Conservation (phyloP, 2,888 invertebrate species). For the Dusona sp. region DNA sequence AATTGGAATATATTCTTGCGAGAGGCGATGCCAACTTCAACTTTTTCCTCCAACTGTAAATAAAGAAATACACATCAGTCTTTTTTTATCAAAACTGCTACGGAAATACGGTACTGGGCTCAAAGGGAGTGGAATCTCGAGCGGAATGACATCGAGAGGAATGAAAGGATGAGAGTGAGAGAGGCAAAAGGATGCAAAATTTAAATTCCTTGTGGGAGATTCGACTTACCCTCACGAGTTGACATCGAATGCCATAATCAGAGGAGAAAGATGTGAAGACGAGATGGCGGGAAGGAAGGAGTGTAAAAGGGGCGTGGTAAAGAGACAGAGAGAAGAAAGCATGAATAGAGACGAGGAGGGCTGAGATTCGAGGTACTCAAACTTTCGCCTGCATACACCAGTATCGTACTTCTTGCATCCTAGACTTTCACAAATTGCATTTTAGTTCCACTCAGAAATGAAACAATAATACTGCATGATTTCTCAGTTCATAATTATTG, state of each 20-base stretch:
- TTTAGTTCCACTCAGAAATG: not conserved
- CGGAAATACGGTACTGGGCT: slow-evolving; percentile 45
- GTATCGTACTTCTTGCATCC: slow-evolving; percentile 15
- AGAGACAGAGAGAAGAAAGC: slow-evolving; percentile 13
- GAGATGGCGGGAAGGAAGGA: slow-evolving; percentile 18
- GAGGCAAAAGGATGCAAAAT: slow-evolving; percentile 43
- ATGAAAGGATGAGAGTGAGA: not conserved
- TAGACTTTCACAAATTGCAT: not conserved
- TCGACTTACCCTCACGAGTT: slow-evolving; percentile 37
- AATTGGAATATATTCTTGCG: not conserved
- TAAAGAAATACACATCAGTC: not conserved
- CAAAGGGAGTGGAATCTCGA: slow-evolving; percentile 42
- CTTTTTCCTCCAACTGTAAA: not conserved
- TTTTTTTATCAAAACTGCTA: not conserved
- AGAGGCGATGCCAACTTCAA: not conserved
- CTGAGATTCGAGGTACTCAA: slow-evolving; percentile 6
- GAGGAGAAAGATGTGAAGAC: slow-evolving; percentile 29
- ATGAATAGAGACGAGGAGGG: slow-evolving; percentile 11
- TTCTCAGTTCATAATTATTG: not conserved
- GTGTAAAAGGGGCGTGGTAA: not conserved
- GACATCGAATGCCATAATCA: slow-evolving; percentile 57
- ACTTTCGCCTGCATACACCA: slow-evolving; percentile 15
- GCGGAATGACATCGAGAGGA: slow-evolving; percentile 21
- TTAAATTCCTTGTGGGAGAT: slow-evolving; percentile 43
- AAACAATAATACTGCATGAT: not conserved